Base-by-base conservation (phyloP, 2,888 invertebrate species). In the Heliconius cydno region DNA sequence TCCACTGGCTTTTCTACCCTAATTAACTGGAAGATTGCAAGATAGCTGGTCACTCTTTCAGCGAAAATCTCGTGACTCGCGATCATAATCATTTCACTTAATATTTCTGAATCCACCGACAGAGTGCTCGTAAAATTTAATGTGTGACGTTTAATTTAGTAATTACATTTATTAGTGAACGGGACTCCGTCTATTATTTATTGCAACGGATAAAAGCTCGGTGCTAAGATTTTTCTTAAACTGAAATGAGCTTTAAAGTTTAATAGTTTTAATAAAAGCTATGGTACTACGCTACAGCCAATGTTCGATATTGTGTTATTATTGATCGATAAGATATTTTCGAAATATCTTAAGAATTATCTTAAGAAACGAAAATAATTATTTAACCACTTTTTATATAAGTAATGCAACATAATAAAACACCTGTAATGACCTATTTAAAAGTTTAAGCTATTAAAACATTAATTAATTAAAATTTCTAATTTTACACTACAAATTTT, bases 1-100 rank as follows among this genome's bases (percentile, higher is more conserved):
- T 89, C 85, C 86, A 85, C 86, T 86, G 82, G 87, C 86, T 86
- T 83, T 85, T 86, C 46, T 52, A 52, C 85, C 86, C 88, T 91
- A 92, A 93, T 93, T 92, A 91, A 90, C 88, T 90, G 89, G 88
- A 87, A 87, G 90, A 92, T 91, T 86, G 88, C 83, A 86, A 82
- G 82, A 85, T 85, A 85, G 85, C 82, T 84, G 84, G 85, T 75
- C 83, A 81, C 78, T 81, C 80, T 82, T 81, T 76, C 77, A 80
- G 81, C 52, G 78, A 81, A 91, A 88, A 88, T 88, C 87, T 89
- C 86, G 79, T 84, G 84, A 86, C 88, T 87, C 87, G 85, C 83
- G 88, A 89, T 91, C 87, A 90, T 91, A 90, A 92, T 89, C 87
- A 88, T 90, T 89, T 90, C 87, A 88, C 86, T 90, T 90, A 86